phyloP scores from a whole-genome alignment of 2,797 vertebrate genomes.

The Brachymystax lenok region DNA sequence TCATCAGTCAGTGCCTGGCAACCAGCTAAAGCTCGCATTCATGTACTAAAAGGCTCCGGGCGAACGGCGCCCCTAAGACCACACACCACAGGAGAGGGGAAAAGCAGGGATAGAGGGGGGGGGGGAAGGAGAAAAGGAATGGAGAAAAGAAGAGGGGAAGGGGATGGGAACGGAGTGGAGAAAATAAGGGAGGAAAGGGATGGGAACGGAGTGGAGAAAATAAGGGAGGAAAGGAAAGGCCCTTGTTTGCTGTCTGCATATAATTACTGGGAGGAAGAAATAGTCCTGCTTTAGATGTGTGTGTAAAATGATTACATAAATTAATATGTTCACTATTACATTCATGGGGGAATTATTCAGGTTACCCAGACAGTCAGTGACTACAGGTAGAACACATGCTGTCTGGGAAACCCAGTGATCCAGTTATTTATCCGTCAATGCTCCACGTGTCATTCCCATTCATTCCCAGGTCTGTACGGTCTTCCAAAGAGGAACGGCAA shows the following conservation, averaged over 20 bases:
- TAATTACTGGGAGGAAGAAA: neutral
- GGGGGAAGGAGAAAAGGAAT: neutral
- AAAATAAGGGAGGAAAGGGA: neutral
- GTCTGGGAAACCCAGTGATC: neutral
- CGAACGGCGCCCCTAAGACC: neutral
- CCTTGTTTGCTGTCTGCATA: neutral
- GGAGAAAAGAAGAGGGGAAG: neutral
- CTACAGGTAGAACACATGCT: neutral
- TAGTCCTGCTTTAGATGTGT: neutral
- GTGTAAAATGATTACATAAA: too few relatives aligned
- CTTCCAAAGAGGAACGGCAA: conserved; percentile 92
- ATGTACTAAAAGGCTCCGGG: conserved; percentile 37
- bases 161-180: neutral
- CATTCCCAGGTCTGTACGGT: conserved; percentile 85
- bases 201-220: neutral
- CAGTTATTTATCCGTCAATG: neutral
- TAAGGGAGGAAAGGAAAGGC: neutral
- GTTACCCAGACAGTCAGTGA: neutral
- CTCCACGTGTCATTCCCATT: neutral
- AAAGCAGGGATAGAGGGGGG: neutral
- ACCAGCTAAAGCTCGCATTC: conserved; percentile 49
- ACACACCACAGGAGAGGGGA: conserved; percentile 5
- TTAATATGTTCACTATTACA: too few relatives aligned
- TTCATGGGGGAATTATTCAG: neutral
- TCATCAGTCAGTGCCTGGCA: conserved; percentile 40